phyloP scores from a whole-genome alignment of 2,797 vertebrate genomes.

The Anguilla pacifica region DNA sequence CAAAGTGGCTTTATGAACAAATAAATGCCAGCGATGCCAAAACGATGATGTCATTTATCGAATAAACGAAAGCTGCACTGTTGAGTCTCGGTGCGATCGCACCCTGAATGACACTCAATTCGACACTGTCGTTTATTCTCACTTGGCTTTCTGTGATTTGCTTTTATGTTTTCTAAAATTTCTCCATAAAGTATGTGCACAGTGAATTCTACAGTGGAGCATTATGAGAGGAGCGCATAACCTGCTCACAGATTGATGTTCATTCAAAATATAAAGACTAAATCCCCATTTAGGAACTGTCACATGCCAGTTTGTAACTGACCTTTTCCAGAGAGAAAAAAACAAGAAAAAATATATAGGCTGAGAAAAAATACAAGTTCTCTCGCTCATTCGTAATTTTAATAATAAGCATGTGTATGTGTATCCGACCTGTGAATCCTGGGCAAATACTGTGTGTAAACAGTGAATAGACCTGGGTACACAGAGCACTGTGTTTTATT shows the following conservation, averaged over 20 bases:
- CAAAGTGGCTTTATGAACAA: background rate
- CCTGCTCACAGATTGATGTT: background rate
- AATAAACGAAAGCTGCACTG: background rate
- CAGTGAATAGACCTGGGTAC: background rate
- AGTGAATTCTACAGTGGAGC: background rate
- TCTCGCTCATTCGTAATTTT: background rate
- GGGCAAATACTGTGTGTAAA: too few species aligned
- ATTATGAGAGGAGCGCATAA: background rate
- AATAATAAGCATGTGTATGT: background rate
- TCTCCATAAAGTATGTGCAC: too few species aligned
- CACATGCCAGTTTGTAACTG: background rate
- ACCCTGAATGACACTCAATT: background rate
- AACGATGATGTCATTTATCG: background rate
- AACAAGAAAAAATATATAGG: background rate
- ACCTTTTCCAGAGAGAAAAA: background rate
- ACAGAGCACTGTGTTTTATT: background rate
- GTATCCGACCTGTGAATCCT: background rate
- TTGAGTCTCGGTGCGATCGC: background rate
- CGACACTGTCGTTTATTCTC: background rate
- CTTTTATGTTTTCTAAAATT: too few species aligned
- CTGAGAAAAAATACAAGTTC: background rate
- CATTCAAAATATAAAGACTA: background rate
- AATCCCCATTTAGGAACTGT: background rate
- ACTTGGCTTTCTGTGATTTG: background rate
- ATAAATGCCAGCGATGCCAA: background rate